A percentile compares a stretch with the other conserved stretches of the same genome.
phyloP scores from a whole-genome alignment of 2,113 vertebrate species.

The Caretta caretta region DNA sequence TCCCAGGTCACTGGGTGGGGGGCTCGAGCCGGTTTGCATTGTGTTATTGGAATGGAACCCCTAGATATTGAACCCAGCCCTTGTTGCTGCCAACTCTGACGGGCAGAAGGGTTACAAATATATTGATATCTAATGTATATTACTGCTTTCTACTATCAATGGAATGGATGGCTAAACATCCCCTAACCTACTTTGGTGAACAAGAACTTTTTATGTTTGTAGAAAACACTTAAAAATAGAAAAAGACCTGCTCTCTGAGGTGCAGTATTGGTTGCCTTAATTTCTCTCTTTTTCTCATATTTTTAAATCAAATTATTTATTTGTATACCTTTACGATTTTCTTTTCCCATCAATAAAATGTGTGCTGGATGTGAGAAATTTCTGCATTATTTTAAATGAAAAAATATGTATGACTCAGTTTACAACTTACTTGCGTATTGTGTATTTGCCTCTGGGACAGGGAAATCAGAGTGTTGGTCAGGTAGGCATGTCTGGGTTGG shows the following conservation, averaged over 20 bases:
- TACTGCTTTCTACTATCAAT: not conserved
- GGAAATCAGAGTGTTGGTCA: not conserved
- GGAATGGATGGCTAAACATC: not conserved
- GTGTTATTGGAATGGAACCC: no score
- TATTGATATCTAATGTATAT: not conserved
- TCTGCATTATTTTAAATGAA: no score
- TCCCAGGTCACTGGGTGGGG: no score
- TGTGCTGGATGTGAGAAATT: no score
- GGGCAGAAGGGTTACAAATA: no score
- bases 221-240: not conserved
- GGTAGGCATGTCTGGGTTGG: not conserved
- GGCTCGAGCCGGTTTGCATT: no score
- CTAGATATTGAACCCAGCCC: no score
- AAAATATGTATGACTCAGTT: not conserved
- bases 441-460: not conserved
- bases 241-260: not conserved
- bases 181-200: not conserved
- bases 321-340: not conserved
- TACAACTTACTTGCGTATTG: not conserved
- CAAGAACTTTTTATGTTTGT: not conserved
- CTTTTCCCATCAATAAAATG: not conserved
- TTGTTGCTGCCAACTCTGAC: no score
- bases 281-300: not conserved
- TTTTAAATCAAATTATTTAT: not conserved
- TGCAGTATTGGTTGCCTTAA: not conserved